phyloP scores from a whole-genome alignment of 2,797 vertebrate genomes.

The Rhabdophis nuchalis region DNA sequence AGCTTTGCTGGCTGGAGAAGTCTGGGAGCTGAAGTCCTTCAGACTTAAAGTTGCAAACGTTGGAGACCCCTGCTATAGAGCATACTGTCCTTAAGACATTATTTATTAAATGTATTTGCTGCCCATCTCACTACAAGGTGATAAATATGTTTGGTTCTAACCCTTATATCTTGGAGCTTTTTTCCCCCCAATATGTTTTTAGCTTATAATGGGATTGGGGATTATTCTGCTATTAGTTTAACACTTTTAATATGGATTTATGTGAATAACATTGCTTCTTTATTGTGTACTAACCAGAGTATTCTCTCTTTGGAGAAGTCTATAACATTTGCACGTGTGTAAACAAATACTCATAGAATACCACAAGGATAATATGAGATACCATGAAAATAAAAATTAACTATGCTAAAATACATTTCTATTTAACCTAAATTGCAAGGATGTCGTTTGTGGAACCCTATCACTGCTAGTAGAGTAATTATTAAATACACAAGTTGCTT shows the following conservation, averaged over 20 bases:
- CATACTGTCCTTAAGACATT: not conserved
- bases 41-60: too few species aligned
- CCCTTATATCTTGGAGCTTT: not conserved
- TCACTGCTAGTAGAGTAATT: slow-evolving; percentile 42
- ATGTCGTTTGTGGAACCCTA: not conserved
- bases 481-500: slow-evolving; percentile 49
- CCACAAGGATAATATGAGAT: not conserved
- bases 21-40: too few species aligned
- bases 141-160: not conserved
- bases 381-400: slow-evolving; percentile 22
- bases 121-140: not conserved
- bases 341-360: not conserved
- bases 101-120: not conserved
- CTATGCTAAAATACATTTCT: too few species aligned
- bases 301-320: not conserved
- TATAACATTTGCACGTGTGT: not conserved
- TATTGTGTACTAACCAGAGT: not conserved
- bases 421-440: not conserved
- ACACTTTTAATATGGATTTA: not conserved
- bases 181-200: not conserved
- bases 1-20: too few species aligned
- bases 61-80: too few species aligned
- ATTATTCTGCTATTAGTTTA: not conserved
- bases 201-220: not conserved
- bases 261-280: not conserved